Evolutionary conservation across 2,797 vertebrate genomes (phyloP).

Genomic region (Notoglanidium macrostoma): DNA sequence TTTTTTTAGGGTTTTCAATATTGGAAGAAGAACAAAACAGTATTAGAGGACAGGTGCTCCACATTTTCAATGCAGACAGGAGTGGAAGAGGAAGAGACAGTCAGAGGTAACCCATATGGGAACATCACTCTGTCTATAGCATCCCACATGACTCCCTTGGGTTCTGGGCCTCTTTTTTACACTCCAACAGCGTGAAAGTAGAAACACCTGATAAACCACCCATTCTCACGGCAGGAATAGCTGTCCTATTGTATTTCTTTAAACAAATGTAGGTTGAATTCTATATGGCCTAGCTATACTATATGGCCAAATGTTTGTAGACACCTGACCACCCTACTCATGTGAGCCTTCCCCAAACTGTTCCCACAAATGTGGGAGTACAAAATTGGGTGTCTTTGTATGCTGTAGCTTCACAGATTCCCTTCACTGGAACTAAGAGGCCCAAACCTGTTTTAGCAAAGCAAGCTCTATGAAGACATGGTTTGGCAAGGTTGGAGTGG

Average conservation of each 20-base stretch:
- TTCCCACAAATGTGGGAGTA: not conserved
- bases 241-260: not conserved
- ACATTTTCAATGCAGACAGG: constrained; percentile 50
- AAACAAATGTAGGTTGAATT: not conserved
- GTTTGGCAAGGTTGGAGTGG: not conserved
- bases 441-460: not conserved
- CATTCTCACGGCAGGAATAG: not conserved
- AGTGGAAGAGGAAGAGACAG: constrained; percentile 20
- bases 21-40: constrained; percentile 61
- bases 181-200: not conserved
- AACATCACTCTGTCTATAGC: constrained; percentile 15
- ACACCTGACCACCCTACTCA: not conserved
- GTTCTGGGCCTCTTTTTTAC: constrained; percentile 11
- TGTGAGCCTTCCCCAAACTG: not conserved
- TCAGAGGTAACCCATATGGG: constrained; percentile 27
- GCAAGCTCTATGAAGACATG: not conserved
- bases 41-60: constrained; percentile 68
- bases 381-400: not conserved
- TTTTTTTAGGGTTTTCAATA: constrained; percentile 28
- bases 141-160: constrained; percentile 12
- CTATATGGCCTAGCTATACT: not conserved
- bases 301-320: not conserved
- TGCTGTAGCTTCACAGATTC: not conserved
- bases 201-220: constrained; percentile 10
- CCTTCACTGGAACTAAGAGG: not conserved